Base-by-base conservation (phyloP, 2,888 invertebrate genomes). In the Perizoma flavofasciatum region DNA sequence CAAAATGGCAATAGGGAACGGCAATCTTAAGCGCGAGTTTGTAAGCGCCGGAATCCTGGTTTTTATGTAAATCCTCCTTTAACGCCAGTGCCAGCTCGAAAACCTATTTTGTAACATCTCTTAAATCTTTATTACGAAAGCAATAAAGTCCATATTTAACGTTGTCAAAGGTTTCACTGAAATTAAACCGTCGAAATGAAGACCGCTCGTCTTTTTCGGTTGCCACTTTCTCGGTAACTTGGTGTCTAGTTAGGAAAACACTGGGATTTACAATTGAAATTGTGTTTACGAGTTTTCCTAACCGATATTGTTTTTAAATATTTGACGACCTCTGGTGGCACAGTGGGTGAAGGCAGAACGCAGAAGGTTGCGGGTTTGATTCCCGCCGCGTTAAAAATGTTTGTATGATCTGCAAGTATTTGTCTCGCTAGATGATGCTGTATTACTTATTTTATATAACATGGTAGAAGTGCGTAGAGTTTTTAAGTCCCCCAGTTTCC, bases 141-240 rank as follows among this genome's bases (percentile, higher is more conserved):
- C 87, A 87, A 88, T 89, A 89, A 88, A 86, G 87, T 65, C 83
- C 74, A 88, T 81, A 88, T 85, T 88, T 83, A 84, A 76, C 76
- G 68, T 65, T 74, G 82, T 85, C 86, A 88, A 87, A 86, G 85
- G 82, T 81, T 77, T 75, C 68, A 77, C 71, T 65, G 71, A 80
- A 85, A 87, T 88, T 82, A 87, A 88, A 88, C 76, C 80, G 77
- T 81, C 74, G 82, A 82, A 85, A 88, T 86, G 84, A 86, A 84
- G 79, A 84, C 78, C 69, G 74, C 70, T 75, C 77, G 78, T 79
- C 81, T 79, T 82, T 76, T 83, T 77, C 70, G 73, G 68, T 69
- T 66, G 70, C 77, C 77, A 72, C 74, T 74, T 73, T 74, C 74
- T 77, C 75, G 76, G 70, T 73, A 71, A 78, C 79, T 82, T 77